Base-by-base conservation (phyloP, 2,113 vertebrate species). In the Semnornis frantzii region DNA sequence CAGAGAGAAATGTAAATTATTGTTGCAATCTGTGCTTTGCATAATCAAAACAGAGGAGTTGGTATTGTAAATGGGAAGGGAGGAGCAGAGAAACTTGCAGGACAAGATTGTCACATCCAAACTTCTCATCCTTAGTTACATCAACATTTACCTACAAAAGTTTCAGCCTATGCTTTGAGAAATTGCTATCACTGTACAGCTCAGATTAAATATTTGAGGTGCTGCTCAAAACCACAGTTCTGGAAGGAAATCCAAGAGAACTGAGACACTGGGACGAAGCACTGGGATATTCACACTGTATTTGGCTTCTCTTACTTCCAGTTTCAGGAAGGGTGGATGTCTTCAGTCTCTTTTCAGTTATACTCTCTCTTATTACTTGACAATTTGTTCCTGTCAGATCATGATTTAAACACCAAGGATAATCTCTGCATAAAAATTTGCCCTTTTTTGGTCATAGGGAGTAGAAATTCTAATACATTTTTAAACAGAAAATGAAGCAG, bases 71-170 rank as follows among this genome's bases (percentile, higher is more conserved):
- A 83, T 7, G 8, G 68, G 79, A 91, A 92, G 62, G 83, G 85
- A 96, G 88, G 68, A 81, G 76, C 54, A 72, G 62, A 81, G n/a
- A 92, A 89, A 88, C 93, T 65, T 81, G 93, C 69, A 62, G 58
- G 55, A 85, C 80, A 33, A 72, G 72, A 83, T 14, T 84, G 79
- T 86, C 50, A 69, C 6, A 34, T 82, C 50, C 63, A 58, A 2
- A 50, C 39, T 80, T 75, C 60, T 85, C 2, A 0, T 37, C 33
- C 19, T 87, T 3, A 1, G 15, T 71, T 83, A 65, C 21, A 8
- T 78, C 83, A 95, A 19, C 48, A 33, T 75, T 81, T 54, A 80
- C 20, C 15, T 20, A 74, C 5, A 72, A 39, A 76, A 50, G 57
- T 81, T 83, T 71, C 65, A 74, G 60, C 25, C 77, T 1, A 1